A percentile compares a stretch with the other conserved stretches of the same genome.
Evolutionary conservation across 2,113 vertebrate genomes (phyloP).

Genomic region (Puffinus mauretanicus): DNA sequence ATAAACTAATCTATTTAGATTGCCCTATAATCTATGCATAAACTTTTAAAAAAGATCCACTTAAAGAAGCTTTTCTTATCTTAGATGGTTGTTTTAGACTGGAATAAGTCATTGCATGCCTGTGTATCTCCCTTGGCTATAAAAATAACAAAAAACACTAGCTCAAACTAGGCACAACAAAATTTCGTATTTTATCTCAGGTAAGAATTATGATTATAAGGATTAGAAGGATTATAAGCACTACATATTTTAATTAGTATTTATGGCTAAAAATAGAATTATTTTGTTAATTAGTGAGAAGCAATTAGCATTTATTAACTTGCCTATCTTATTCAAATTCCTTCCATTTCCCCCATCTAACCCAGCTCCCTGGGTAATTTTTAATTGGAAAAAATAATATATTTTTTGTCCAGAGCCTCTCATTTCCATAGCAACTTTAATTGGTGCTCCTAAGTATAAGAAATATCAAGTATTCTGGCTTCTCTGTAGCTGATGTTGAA

Average conservation of each 20-base stretch:
- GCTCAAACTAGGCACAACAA: not conserved
- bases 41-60: not conserved
- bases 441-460: not conserved
- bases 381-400: not conserved
- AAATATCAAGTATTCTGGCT: not conserved
- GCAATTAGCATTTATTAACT: not conserved
- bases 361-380: not conserved
- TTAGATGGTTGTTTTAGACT: not conserved
- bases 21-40: not conserved
- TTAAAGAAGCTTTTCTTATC: not conserved
- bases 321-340: not conserved
- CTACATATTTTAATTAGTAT: not conserved
- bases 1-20: not conserved
- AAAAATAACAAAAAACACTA: not conserved
- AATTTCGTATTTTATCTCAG: not conserved
- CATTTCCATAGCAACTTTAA: not conserved
- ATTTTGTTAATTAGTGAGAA: not conserved
- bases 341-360: not conserved
- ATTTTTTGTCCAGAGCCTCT: not conserved
- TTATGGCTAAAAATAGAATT: not conserved
- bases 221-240: not conserved
- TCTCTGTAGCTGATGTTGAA: not conserved
- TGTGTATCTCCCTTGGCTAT: not conserved
- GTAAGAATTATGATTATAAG: not conserved
- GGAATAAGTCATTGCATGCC: not conserved